phyloP scores from a whole-genome alignment of 2,797 vertebrate species.

The Natrix natrix region DNA sequence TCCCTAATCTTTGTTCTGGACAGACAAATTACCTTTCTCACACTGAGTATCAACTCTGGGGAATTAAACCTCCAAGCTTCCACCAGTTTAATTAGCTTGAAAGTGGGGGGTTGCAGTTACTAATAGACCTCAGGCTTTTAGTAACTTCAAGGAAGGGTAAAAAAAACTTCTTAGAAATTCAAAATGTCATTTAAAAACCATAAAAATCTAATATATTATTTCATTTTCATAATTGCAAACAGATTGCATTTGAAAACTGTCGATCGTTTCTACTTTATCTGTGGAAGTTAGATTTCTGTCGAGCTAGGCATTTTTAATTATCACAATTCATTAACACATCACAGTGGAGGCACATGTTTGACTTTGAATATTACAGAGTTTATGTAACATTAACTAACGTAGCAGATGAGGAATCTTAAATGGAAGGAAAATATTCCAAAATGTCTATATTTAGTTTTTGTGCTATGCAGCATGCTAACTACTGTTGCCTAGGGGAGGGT shows the following conservation, averaged over 20 bases:
- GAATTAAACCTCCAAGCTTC: constrained; percentile 92
- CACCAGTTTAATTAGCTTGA: constrained; percentile 98
- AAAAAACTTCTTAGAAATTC: constrained; percentile 79
- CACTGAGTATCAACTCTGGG: constrained; percentile 90
- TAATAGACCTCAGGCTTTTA: constrained; percentile 91
- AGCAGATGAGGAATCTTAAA: constrained; percentile 63
- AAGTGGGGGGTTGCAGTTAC: constrained; percentile 90
- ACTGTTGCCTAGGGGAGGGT: constrained; percentile 59
- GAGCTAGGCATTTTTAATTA: constrained; percentile 66
- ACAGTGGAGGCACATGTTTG: constrained; percentile 64
- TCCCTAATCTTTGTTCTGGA: constrained; percentile 97
- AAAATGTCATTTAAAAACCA: constrained; percentile 74
- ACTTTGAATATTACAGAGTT: constrained; percentile 63
- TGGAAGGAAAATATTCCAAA: constrained; percentile 48
- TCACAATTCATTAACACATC: constrained; percentile 63
- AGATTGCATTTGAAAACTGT: constrained; percentile 71
- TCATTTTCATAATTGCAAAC: constrained; percentile 74
- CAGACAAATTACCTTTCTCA: constrained; percentile 99
- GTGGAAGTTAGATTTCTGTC: constrained; percentile 64
- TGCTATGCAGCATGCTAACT: constrained; percentile 59
- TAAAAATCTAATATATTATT: constrained; percentile 76
- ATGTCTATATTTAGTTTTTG: constrained; percentile 63
- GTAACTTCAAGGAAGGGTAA: constrained; percentile 84
- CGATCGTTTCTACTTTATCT: constrained; percentile 66
- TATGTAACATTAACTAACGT: constrained; percentile 67